Evolutionary conservation across 2,797 vertebrate species (phyloP).

Genomic region (Leucoraja ocellata): DNA sequence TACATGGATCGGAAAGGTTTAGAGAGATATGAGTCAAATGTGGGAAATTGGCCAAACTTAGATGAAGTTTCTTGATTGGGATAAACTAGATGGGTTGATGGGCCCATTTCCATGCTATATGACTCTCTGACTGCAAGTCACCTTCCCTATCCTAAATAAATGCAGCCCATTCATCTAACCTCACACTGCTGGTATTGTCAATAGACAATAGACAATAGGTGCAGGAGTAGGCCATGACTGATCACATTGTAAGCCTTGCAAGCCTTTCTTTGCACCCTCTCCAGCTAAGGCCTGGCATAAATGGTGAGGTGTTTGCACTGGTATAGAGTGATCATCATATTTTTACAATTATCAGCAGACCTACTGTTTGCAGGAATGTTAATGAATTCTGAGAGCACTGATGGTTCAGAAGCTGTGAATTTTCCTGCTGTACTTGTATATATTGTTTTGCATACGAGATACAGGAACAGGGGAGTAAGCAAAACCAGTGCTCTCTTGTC

Average conservation of each 20-base stretch:
- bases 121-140: background rate
- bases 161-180: background rate
- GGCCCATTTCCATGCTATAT: too few relatives aligned
- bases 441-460: background rate
- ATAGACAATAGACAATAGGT: too few relatives aligned
- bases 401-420: background rate
- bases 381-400: background rate
- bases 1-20: too few relatives aligned
- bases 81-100: too few relatives aligned
- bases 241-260: too few relatives aligned
- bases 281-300: background rate
- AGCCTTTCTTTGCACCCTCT: background rate
- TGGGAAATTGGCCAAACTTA: too few relatives aligned
- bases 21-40: too few relatives aligned
- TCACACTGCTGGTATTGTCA: background rate
- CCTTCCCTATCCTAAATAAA: background rate
- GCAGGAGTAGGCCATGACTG: too few relatives aligned
- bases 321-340: background rate
- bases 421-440: background rate
- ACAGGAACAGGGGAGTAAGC: background rate
- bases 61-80: too few relatives aligned
- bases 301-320: background rate
- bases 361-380: background rate
- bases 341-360: background rate
- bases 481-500: too few relatives aligned